Conservation (phyloP, 2,113 vertebrate genomes). For the Xiphias gladius region DNA sequence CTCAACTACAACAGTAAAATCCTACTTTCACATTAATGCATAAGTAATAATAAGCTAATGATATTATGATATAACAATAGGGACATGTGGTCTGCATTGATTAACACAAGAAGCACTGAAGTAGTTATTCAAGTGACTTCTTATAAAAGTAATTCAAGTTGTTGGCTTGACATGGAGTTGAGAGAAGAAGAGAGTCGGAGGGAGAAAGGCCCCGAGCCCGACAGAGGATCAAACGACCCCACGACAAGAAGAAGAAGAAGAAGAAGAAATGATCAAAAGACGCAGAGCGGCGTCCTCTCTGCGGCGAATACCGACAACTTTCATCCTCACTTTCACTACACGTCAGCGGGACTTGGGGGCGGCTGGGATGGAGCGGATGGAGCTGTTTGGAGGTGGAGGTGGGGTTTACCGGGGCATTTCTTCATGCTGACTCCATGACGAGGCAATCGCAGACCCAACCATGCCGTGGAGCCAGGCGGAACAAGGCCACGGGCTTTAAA, state of each 20-base stretch:
- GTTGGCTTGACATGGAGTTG: not conserved
- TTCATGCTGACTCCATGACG: slow-evolving; percentile 51
- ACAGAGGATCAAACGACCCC: not conserved
- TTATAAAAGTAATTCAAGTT: not conserved
- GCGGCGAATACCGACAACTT: slow-evolving; percentile 19
- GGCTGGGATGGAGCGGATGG: too few species aligned
- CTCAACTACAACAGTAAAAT: too few species aligned
- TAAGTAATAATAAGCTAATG: too few species aligned
- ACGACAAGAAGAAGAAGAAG: not conserved
- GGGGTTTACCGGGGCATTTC: not conserved
- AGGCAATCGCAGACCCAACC: slow-evolving; percentile 57
- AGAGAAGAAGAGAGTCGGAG: too few species aligned
- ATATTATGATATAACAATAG: too few species aligned
- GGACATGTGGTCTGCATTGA: too few species aligned
- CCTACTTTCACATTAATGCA: too few species aligned
- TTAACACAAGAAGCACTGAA: too few species aligned
- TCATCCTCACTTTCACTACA: not conserved
- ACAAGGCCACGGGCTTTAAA: slow-evolving; percentile 62
- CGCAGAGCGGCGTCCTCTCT: not conserved
- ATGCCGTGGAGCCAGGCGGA: slow-evolving; percentile 32
- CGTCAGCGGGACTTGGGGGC: slow-evolving; percentile 2
- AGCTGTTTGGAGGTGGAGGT: too few species aligned
- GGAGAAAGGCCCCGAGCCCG: not conserved
- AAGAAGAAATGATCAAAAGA: not conserved
- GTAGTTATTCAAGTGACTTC: not conserved